Base-by-base conservation (phyloP, 2,797 vertebrate species). In the Adrianichthys oophorus region DNA sequence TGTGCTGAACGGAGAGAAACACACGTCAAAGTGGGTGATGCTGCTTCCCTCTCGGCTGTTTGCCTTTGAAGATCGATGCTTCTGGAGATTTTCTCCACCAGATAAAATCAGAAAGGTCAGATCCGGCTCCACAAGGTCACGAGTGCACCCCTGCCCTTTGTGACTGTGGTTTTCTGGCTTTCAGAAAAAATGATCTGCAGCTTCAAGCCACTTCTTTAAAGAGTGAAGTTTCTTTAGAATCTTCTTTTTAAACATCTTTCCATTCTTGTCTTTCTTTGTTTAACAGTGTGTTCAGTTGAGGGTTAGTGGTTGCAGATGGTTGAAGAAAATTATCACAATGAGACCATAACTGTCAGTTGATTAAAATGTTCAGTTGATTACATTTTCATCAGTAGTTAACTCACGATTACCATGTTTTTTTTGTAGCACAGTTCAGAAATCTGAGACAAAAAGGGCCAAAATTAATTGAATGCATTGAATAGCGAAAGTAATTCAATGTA, bases 311-410 rank as follows among this genome's bases (percentile, higher is more conserved):
- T 74, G 83, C 87, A 90, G 88, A 90, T 88, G 88, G 85, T 73
- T 88, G 82, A 67, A 87, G 87, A 89, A 86, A 89, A 87, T 90
- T 86, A 89, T 89, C 88, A 87, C 57, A 82, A 85, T 89, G 74
- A 89, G 90, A 91, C 10, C 32, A 13, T 12, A 37, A 12, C 32
- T 37, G 32, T 37, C 32, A 37, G 10, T 37, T 4, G 2, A 37
- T 3, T 37, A 13, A 37, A 37, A 37, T 37, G 10, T 32, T 37
- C 32, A 10, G 10, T 37, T 37, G 32, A 37, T 37, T 37, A 37
- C 32, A 37, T 37, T 37, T 37, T 37, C 32, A 37, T 37, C 32
- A 12, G 32, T 32, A 12, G 32, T 12, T 32, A 10, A 32, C 32
- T 32, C 32, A 32, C 2, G 12, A 37, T 37, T 37, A 12, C 10